A percentile compares a stretch with the other conserved stretches of the same genome.
Conservation (phyloP, 2,113 vertebrate genomes). For the Burhinus bistriatus region DNA sequence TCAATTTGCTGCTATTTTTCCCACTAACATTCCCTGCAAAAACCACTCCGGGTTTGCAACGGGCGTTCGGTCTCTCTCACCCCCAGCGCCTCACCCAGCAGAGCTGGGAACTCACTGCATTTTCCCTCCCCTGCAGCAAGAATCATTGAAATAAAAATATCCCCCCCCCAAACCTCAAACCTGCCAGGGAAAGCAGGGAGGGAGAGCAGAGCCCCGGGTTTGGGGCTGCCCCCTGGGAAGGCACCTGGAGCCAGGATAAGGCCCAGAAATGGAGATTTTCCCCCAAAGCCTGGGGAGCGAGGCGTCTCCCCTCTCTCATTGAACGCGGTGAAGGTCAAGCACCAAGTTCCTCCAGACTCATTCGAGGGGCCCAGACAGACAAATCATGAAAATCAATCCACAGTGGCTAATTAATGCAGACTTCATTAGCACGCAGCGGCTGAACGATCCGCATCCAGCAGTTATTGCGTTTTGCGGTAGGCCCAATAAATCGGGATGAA, state of each 20-base stretch:
- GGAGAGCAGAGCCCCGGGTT: not conserved
- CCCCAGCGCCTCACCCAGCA: accelerated
- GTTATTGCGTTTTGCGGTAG: not conserved
- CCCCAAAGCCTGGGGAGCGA: accelerated
- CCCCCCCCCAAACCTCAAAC: not conserved
- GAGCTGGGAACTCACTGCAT: not conserved
- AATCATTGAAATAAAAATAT: not conserved
- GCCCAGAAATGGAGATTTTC: accelerated
- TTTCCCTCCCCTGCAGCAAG: not conserved
- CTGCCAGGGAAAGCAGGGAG: accelerated
- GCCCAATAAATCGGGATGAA: not conserved
- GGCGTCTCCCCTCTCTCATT: not conserved
- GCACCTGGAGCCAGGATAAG: accelerated
- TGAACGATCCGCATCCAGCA: not conserved
- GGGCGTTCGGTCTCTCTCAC: accelerated
- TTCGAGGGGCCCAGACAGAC: constrained; percentile 13
- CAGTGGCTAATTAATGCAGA: constrained; percentile 39
- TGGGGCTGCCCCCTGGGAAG: accelerated
- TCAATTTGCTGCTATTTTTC: not conserved
- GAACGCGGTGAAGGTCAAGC: not conserved
- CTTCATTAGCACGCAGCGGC: constrained; percentile 26
- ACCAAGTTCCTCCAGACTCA: not conserved
- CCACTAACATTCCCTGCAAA: not conserved
- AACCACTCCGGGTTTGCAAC: accelerated
- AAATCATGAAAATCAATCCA: constrained; percentile 38